phyloP scores from a whole-genome alignment of 2,113 vertebrate species.

The Nothocercus nigrocapillus region DNA sequence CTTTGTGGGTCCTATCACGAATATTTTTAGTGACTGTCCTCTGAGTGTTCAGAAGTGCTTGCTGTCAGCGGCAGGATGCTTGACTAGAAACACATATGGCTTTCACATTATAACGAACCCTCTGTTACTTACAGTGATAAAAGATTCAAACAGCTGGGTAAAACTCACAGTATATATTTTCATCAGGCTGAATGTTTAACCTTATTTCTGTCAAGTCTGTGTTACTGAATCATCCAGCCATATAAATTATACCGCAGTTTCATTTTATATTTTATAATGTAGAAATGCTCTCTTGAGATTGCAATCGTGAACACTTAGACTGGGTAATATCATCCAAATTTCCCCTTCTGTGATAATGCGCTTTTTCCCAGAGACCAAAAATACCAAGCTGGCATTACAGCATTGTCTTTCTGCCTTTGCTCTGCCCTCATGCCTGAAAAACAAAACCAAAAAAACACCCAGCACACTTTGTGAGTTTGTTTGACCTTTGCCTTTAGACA shows the following conservation, averaged over 20 bases:
- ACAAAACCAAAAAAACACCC: not conserved
- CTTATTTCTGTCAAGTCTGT: not conserved
- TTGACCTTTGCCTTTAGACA: not conserved
- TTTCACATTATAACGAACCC: not conserved
- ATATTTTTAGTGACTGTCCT: not conserved
- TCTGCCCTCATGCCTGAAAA: not conserved
- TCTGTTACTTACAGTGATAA: not conserved
- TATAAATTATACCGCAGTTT: not conserved
- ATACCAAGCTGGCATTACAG: not conserved
- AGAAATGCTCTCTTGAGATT: not conserved
- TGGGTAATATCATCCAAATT: not conserved
- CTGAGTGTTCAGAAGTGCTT: accelerated
- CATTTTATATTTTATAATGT: not conserved
- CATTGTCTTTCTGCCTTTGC: not conserved
- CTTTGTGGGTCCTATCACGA: not conserved
- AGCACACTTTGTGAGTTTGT: not conserved
- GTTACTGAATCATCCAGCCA: not conserved
- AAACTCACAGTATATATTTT: not conserved
- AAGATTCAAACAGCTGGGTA: not conserved
- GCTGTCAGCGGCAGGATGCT: not conserved
- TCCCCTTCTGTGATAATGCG: not conserved
- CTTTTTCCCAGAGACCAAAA: not conserved
- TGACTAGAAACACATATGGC: not conserved
- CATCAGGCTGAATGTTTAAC: not conserved
- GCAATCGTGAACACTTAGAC: not conserved